These are phyloP conservation scores for Myiozetetes cayanensis DNA, from an alignment of 2,113 vertebrate genomes.

Conservation along the genomic window DNA sequence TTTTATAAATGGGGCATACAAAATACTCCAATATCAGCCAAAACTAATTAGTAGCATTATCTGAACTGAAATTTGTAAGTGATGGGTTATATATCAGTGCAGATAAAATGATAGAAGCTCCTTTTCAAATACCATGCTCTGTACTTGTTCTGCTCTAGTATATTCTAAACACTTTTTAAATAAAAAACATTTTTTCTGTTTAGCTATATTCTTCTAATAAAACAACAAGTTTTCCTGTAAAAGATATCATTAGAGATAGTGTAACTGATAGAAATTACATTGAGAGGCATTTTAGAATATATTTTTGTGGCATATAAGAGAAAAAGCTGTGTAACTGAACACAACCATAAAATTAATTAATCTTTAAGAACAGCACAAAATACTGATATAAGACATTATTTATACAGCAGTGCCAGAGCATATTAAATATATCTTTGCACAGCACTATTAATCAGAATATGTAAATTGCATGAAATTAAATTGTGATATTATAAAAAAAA, in stretches of 20 bases:
- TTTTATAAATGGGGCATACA: conserved; percentile 79
- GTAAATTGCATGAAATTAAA: conserved; percentile 45
- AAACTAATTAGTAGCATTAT: conserved; percentile 79
- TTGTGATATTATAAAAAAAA: conserved; percentile 34
- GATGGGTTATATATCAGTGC: conserved; percentile 65
- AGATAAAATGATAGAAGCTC: conserved; percentile 64
- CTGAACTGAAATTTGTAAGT: conserved; percentile 71
- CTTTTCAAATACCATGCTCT: not conserved
- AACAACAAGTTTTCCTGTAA: not conserved
- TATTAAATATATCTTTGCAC: conserved; percentile 36
- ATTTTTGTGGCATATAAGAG: not conserved
- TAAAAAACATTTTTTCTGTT: not conserved
- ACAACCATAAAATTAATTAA: not conserved
- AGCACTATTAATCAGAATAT: conserved; percentile 46
- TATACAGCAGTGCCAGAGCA: conserved; percentile 14
- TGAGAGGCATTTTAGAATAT: not conserved
- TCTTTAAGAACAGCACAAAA: not conserved
- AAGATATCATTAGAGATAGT: not conserved
- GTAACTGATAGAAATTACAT: not conserved
- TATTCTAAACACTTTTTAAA: not conserved
- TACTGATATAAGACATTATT: not conserved
- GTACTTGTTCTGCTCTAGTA: not conserved
- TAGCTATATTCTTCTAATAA: not conserved
- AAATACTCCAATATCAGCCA: conserved; percentile 79
- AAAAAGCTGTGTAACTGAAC: not conserved